phyloP scores from a whole-genome alignment of 2,113 vertebrate genomes.

The Arvicanthis niloticus region DNA sequence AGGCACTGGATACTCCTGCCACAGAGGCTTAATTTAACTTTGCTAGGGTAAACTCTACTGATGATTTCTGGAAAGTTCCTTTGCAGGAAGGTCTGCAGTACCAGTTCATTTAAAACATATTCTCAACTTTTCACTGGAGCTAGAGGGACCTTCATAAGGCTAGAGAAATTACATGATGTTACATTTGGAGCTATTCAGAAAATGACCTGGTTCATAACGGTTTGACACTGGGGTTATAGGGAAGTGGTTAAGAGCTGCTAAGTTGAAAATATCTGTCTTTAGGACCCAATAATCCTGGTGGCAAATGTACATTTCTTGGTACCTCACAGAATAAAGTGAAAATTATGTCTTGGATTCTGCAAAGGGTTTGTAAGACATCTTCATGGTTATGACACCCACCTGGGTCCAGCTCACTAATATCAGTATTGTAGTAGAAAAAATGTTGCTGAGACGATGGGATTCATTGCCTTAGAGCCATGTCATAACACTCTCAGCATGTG shows the following conservation, averaged over 20 bases:
- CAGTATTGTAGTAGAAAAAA: not conserved
- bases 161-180: not conserved
- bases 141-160: not conserved
- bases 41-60: not conserved
- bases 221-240: not conserved
- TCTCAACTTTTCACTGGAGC: not conserved
- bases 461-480: not conserved
- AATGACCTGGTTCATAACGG: not conserved
- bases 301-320: not conserved
- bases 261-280: not conserved
- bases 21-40: not conserved
- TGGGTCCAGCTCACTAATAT: not conserved
- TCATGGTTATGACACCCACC: not conserved
- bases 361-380: not conserved
- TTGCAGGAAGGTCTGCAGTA: not conserved
- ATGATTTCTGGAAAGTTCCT: not conserved
- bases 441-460: fast-evolving
- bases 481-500: not conserved
- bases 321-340: not conserved
- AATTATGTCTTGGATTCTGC: not conserved
- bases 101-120: not conserved
- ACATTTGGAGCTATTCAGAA: not conserved
- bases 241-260: not conserved
- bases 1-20: not conserved
- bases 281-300: not conserved